Conservation (phyloP, 2,797 vertebrate genomes). For the Percopsis omiscomaycus region DNA sequence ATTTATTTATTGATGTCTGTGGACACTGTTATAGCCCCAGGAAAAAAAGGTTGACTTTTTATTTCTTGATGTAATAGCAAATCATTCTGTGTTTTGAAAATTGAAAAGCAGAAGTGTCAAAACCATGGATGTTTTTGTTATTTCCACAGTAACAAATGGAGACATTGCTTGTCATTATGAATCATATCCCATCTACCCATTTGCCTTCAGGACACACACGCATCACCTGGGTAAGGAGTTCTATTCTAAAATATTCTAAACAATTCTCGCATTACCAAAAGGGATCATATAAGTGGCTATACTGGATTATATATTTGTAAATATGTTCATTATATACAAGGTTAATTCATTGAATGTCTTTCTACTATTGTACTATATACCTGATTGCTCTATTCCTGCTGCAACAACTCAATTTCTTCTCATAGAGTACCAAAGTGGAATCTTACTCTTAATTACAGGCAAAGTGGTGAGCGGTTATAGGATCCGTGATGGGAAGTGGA, state of each 20-base stretch:
- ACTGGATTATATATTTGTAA: too few species aligned
- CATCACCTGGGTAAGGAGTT: constrained; percentile 86
- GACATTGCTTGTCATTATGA: constrained; percentile 90
- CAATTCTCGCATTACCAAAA: too few species aligned
- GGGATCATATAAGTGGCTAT: too few species aligned
- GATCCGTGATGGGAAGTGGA: constrained; percentile 90
- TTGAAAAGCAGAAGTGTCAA: too few species aligned
- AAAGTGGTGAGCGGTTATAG: constrained; percentile 96
- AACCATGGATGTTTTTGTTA: constrained; percentile 16
- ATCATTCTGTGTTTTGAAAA: too few species aligned
- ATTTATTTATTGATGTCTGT: constrained; percentile 96
- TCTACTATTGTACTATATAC: neutral
- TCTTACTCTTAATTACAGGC: constrained; percentile 74
- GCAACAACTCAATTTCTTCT: neutral
- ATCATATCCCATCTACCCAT: constrained; percentile 90
- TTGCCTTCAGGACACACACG: constrained; percentile 97
- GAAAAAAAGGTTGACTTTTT: constrained; percentile 81
- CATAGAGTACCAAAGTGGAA: neutral
- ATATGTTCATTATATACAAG: neutral
- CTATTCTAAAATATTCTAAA: too few species aligned
- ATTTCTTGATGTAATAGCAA: neutral
- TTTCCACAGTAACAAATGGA: constrained; percentile 85
- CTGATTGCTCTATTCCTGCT: neutral
- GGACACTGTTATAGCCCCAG: constrained; percentile 88
- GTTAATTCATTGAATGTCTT: neutral